Evolutionary conservation across 2,797 vertebrate species (phyloP).

Genomic region (Rallus crepitans): DNA sequence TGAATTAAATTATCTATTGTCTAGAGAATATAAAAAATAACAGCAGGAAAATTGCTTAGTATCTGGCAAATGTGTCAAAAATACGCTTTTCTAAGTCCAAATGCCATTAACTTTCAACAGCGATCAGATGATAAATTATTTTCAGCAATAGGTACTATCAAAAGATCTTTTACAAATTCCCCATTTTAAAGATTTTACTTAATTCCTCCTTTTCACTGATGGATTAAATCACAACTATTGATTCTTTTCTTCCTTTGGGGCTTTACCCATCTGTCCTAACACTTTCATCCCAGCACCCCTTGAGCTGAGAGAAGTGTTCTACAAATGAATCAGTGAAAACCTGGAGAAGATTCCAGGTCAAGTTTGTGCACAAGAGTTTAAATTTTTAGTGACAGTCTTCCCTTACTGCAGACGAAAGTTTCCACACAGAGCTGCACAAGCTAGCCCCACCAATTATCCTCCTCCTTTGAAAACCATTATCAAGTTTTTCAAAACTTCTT

Average conservation of each 20-base stretch:
- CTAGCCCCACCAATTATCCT: constrained; percentile 97
- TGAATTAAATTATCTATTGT: constrained; percentile 72
- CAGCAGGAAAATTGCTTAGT: constrained; percentile 52
- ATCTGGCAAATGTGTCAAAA: constrained; percentile 26
- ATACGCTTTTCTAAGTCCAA: constrained; percentile 36
- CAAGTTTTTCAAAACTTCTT: constrained; percentile 99
- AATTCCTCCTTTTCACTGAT: constrained; percentile 83
- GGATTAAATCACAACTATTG: constrained; percentile 84
- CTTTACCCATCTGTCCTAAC: constrained; percentile 85
- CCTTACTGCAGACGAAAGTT: constrained; percentile 91
- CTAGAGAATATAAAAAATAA: constrained; percentile 59
- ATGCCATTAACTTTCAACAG: constrained; percentile 23
- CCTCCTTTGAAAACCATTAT: constrained; percentile 97
- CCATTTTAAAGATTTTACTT: constrained; percentile 83
- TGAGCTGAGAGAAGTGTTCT: constrained; percentile 84
- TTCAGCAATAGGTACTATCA: constrained; percentile 61
- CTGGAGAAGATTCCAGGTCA: constrained; percentile 91
- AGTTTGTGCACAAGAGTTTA: constrained; percentile 99
- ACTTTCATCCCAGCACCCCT: constrained; percentile 82
- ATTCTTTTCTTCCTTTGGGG: constrained; percentile 81
- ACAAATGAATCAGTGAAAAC: constrained; percentile 87
- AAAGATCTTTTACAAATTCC: constrained; percentile 80
- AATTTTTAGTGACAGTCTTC: constrained; percentile 90
- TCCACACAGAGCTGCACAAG: constrained; percentile 96
- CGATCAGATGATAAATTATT: constrained; percentile 68